A percentile compares a stretch with the other conserved stretches of the same genome.
Conservation (phyloP, 1,140 invertebrate genomes). For the Halesus radiatus region DNA sequence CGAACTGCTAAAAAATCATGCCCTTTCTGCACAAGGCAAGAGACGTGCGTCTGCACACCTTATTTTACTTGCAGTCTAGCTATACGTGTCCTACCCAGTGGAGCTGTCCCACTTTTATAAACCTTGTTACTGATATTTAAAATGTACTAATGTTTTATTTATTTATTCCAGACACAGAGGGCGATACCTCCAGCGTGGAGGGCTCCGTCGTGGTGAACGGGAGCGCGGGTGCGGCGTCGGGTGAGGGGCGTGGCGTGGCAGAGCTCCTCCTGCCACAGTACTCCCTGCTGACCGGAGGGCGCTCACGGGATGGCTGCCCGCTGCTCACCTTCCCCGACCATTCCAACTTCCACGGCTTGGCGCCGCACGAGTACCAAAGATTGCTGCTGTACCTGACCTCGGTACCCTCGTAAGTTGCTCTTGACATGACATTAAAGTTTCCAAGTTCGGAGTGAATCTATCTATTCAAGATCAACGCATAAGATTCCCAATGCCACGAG, state of each 20-base stretch:
- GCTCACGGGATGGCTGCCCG: conserved; percentile 90
- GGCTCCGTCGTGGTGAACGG: conserved; percentile 61
- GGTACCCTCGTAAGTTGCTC: conserved; percentile 84
- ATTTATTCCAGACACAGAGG: conserved; percentile 69
- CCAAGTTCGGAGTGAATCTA: too few species aligned
- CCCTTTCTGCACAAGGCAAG: too few species aligned
- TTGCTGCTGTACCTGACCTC: conserved; percentile 94
- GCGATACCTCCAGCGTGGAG: conserved; percentile 60
- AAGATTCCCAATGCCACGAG: too few species aligned
- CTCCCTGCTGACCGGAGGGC: conserved; percentile 91
- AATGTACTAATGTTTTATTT: too few species aligned
- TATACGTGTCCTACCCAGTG: too few species aligned
- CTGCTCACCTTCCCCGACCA: conserved; percentile 95
- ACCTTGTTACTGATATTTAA: too few species aligned
- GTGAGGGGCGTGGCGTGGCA: conserved; percentile 74
- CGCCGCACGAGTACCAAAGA: conserved; percentile 90
- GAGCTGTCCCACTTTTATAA: too few species aligned
- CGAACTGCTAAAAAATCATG: too few species aligned
- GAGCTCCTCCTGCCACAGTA: conserved; percentile 89
- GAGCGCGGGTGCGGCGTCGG: conserved; percentile 61
- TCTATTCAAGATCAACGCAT: too few species aligned
- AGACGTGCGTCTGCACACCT: too few species aligned
- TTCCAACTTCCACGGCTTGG: conserved; percentile 86
- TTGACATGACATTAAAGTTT: too few species aligned
- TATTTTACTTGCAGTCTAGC: too few species aligned